Conservation (phyloP, 2,113 vertebrate genomes). For the Oreochromis tanganicae region DNA sequence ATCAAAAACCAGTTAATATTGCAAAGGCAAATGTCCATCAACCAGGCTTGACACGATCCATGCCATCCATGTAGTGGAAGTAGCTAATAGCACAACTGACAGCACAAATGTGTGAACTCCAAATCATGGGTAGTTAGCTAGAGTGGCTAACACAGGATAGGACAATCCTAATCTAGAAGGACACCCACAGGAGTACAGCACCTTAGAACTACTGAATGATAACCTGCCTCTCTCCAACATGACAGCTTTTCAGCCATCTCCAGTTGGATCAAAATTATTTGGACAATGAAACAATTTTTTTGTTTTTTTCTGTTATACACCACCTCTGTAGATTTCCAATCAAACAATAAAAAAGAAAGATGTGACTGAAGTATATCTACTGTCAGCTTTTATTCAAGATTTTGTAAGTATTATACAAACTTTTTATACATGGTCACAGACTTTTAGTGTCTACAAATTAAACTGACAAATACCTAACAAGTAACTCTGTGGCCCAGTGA, state of each 20-base stretch:
- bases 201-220: background rate
- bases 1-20: background rate
- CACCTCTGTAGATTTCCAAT: background rate
- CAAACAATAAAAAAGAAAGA: background rate
- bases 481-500: background rate
- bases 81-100: background rate
- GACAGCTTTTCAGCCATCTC: background rate
- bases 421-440: background rate
- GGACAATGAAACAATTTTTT: background rate
- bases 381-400: background rate
- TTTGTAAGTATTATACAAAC: background rate
- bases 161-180: background rate
- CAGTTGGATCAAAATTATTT: background rate
- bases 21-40: background rate
- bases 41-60: background rate
- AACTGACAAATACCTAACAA: background rate
- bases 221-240: background rate
- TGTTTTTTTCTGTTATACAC: background rate
- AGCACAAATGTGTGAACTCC: background rate
- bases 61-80: background rate
- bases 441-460: background rate
- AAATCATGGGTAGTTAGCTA: background rate
- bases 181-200: background rate
- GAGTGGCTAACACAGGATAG: background rate
- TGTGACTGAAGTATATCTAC: background rate